These are phyloP conservation scores for Paramisgurnus dabryanus DNA, from an alignment of 2,113 vertebrate genomes.

Conservation along the genomic window DNA sequence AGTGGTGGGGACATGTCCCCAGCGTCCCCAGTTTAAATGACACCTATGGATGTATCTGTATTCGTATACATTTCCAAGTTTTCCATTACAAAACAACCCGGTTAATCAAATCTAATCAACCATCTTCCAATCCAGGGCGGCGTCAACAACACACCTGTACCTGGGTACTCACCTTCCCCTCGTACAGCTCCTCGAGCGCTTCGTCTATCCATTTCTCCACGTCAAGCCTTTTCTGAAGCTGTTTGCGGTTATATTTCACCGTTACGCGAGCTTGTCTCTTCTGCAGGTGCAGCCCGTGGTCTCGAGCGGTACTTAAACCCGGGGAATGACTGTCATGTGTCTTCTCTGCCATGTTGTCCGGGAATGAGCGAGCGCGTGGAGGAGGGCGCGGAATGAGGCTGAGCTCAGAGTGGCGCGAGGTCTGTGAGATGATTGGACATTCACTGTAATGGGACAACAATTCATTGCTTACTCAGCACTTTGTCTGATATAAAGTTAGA, in stretches of 20 bases:
- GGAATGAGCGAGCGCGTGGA: not conserved
- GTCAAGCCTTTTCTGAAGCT: conserved; percentile 86
- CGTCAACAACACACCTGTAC: not conserved
- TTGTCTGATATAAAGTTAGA: too few species aligned
- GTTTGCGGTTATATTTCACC: conserved; percentile 87
- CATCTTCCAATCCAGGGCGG: not conserved
- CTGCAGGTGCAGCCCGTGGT: conserved; percentile 65
- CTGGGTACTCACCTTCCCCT: conserved; percentile 76
- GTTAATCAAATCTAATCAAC: not conserved
- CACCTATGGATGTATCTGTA: not conserved
- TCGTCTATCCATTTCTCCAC: conserved; percentile 92
- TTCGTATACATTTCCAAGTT: too few species aligned
- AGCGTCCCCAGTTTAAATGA: too few species aligned
- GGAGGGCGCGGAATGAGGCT: conserved; percentile 6
- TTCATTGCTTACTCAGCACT: too few species aligned
- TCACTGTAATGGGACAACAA: too few species aligned
- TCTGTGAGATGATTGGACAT: too few species aligned
- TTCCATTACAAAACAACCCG: not conserved
- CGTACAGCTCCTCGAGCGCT: conserved; percentile 78
- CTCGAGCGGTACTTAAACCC: conserved; percentile 52
- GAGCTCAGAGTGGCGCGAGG: not conserved
- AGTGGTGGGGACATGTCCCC: too few species aligned
- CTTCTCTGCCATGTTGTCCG: conserved; percentile 30
- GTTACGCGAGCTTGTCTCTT: conserved; percentile 86
- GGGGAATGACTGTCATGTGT: conserved; percentile 40